These are phyloP conservation scores for Nymphalis c-album DNA, from an alignment of 2,888 invertebrate genomes.

Conservation along the genomic window DNA sequence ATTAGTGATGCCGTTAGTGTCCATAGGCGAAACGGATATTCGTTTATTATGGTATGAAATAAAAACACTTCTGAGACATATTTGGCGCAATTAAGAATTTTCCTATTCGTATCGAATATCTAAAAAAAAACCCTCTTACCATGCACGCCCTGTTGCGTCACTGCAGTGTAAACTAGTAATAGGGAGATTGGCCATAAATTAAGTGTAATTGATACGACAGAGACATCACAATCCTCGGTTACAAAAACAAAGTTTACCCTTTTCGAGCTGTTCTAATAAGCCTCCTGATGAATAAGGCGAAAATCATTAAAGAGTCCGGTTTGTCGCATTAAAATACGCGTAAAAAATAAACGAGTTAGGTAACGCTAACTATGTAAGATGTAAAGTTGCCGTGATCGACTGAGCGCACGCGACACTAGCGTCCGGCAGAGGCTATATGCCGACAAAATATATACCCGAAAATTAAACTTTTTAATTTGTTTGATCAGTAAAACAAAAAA, in stretches of 20 bases:
- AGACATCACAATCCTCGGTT: conserved; percentile 38
- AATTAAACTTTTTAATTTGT: no score
- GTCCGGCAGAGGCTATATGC: conserved; percentile 37
- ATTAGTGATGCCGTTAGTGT: not conserved
- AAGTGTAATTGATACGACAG: conserved; percentile 42
- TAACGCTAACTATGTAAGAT: conserved; percentile 34
- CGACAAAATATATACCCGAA: conserved; percentile 7
- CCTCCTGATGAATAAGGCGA: conserved; percentile 37
- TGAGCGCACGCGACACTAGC: conserved; percentile 46
- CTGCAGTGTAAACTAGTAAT: conserved; percentile 35
- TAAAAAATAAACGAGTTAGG: conserved; percentile 37
- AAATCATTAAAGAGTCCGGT: conserved; percentile 42
- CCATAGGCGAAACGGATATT: conserved; percentile 5
- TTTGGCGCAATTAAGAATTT: conserved; percentile 25
- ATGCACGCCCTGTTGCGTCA: conserved; percentile 18
- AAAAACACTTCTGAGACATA: conserved; percentile 17
- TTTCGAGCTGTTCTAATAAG: conserved; percentile 41
- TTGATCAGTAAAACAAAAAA: no score
- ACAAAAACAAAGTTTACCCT: conserved; percentile 38
- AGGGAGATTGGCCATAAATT: conserved; percentile 38
- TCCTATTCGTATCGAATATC: conserved; percentile 9
- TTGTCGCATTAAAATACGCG: conserved; percentile 38
- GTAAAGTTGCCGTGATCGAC: conserved; percentile 44
- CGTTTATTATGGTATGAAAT: conserved; percentile 7
- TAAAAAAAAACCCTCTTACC: conserved; percentile 15